Evolutionary conservation across 2,797 vertebrate genomes (phyloP).

Genomic region (Amblyraja radiata): DNA sequence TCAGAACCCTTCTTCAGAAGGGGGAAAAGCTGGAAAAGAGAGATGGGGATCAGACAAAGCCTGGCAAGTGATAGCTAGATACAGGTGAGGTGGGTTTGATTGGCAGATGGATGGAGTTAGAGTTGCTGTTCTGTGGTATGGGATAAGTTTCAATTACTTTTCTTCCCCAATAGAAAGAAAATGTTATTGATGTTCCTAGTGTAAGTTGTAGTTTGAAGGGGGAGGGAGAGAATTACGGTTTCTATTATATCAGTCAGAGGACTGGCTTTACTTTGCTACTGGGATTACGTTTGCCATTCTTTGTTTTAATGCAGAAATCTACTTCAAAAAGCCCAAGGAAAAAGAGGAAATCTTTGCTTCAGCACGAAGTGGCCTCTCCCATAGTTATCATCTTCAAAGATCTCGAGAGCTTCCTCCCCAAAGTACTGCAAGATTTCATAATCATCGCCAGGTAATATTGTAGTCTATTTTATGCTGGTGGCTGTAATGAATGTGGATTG

Average conservation of each 20-base stretch:
- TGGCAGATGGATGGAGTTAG: not conserved
- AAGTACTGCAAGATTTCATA: conserved; percentile 87
- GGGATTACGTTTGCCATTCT: not conserved
- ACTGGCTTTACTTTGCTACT: not conserved
- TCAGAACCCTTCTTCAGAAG: too few species aligned
- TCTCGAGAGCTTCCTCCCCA: conserved; percentile 82
- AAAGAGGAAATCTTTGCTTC: conserved; percentile 55
- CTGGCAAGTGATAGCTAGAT: too few species aligned
- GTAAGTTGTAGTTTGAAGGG: not conserved
- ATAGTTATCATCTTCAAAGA: conserved; percentile 87
- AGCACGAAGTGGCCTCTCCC: conserved; percentile 63
- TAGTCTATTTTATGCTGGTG: not conserved
- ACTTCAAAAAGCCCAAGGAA: conserved; percentile 50
- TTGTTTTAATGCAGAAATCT: not conserved
- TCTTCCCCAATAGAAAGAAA: not conserved
- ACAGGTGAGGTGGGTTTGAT: too few species aligned
- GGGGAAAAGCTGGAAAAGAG: too few species aligned
- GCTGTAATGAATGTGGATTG: not conserved
- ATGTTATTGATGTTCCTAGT: not conserved
- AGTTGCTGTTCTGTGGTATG: not conserved
- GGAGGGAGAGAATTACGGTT: not conserved
- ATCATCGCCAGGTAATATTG: conserved; percentile 77
- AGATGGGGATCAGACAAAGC: too few species aligned
- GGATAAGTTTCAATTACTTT: not conserved
- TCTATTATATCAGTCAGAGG: not conserved